phyloP scores from a whole-genome alignment of 2,797 vertebrate genomes.

The Steatocranus sp. region DNA sequence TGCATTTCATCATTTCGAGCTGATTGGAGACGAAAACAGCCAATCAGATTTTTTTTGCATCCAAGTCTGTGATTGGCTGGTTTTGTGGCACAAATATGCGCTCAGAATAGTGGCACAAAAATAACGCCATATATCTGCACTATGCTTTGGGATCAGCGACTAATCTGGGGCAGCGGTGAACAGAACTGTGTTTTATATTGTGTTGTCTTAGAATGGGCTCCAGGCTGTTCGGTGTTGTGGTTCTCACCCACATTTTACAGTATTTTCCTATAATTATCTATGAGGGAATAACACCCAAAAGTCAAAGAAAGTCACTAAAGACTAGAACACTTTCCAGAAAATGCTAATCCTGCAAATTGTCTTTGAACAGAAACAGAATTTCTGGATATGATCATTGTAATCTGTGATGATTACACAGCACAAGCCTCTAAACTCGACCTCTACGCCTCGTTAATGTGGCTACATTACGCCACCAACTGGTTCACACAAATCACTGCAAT shows the following conservation, averaged over 20 bases:
- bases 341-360: background rate
- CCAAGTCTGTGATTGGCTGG: no score
- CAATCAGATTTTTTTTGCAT: no score
- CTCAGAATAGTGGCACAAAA: no score
- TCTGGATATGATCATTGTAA: background rate
- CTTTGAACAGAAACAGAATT: background rate
- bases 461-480: background rate
- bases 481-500: slow-evolving; percentile 8
- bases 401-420: background rate
- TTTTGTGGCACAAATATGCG: no score
- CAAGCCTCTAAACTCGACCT: background rate
- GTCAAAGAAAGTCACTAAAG: background rate
- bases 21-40: no score
- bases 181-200: background rate
- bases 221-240: background rate
- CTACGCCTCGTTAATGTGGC: background rate
- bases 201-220: background rate
- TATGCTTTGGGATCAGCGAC: background rate
- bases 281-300: background rate
- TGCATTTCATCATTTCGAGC: no score
- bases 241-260: background rate
- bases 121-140: no score
- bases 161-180: background rate
- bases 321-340: background rate
- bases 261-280: background rate